Evolutionary conservation across 2,113 vertebrate species (phyloP).

Genomic region (Nettapus auritus): DNA sequence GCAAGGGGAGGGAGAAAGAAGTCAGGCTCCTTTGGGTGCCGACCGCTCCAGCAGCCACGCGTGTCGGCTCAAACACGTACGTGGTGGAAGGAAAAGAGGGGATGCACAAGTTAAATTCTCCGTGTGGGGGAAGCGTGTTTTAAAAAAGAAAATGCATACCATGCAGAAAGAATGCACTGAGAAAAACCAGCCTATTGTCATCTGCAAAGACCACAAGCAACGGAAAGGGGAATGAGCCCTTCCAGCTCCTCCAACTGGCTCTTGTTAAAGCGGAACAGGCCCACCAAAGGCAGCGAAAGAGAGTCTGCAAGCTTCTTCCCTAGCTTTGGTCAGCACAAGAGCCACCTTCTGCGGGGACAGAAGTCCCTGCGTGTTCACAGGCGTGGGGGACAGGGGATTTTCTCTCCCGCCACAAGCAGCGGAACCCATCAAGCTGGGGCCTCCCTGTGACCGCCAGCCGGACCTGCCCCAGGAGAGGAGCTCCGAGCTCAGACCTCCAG

Average conservation of each 20-base stretch:
- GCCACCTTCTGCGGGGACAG: neutral
- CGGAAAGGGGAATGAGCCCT: neutral
- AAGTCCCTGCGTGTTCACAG: neutral
- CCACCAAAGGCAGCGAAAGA: neutral
- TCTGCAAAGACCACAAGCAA: slow-evolving; percentile 24
- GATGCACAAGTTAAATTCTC: neutral
- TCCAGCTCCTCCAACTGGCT: slow-evolving; percentile 16
- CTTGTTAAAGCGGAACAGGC: neutral
- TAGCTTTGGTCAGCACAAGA: neutral
- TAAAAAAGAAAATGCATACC: neutral
- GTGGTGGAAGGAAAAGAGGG: neutral
- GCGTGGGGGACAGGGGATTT: neutral
- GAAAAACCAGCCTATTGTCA: slow-evolving; percentile 1
- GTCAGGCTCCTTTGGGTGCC: neutral
- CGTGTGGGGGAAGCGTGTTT: neutral
- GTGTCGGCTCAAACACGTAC: neutral
- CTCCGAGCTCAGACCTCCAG: neutral
- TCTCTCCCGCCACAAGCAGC: neutral
- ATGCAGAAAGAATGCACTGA: neutral
- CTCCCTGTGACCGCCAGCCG: fast-evolving
- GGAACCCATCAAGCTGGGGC: neutral
- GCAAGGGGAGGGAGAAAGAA: neutral
- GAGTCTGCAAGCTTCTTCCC: neutral
- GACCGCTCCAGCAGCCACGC: neutral
- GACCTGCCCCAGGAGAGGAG: neutral